These are phyloP conservation scores for Thereva unica DNA, from an alignment of 2,888 invertebrate species.

Conservation along the genomic window DNA sequence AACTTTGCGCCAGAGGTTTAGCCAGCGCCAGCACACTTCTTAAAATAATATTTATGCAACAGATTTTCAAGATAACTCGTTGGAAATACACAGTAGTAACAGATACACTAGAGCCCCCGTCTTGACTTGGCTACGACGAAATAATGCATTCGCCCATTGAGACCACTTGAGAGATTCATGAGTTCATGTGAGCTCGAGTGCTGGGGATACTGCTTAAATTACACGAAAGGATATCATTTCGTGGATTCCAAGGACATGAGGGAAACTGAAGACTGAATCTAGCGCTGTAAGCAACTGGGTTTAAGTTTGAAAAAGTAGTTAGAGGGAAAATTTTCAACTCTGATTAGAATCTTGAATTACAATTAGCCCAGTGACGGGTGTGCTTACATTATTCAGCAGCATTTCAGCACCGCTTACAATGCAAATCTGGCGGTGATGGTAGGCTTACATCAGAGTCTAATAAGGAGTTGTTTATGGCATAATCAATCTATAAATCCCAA, in stretches of 20 bases:
- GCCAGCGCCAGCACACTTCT: slow-evolving; percentile 7
- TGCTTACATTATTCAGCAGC: neutral
- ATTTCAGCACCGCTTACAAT: neutral
- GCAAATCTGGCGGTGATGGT: neutral
- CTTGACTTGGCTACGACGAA: neutral
- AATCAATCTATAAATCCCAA: slow-evolving; percentile 20
- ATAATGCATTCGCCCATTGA: neutral
- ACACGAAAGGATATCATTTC: neutral
- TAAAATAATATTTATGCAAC: slow-evolving; percentile 17
- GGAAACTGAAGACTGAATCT: too few relatives aligned
- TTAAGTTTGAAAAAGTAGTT: too few relatives aligned
- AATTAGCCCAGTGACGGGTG: too few relatives aligned
- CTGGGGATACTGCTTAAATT: slow-evolving; percentile 9
- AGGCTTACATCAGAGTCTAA: neutral
- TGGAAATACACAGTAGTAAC: slow-evolving; percentile 4
- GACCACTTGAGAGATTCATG: slow-evolving; percentile 6
- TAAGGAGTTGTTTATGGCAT: slow-evolving; percentile 4
- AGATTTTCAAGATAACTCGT: slow-evolving; percentile 28
- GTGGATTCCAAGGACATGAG: neutral
- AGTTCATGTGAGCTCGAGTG: neutral
- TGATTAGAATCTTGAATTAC: too few relatives aligned
- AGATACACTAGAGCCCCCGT: neutral
- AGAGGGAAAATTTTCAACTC: too few relatives aligned
- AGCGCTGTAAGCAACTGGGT: too few relatives aligned
- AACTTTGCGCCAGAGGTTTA: neutral